These are phyloP conservation scores for Trinectes maculatus DNA, from an alignment of 2,113 vertebrate genomes.

Conservation along the genomic window DNA sequence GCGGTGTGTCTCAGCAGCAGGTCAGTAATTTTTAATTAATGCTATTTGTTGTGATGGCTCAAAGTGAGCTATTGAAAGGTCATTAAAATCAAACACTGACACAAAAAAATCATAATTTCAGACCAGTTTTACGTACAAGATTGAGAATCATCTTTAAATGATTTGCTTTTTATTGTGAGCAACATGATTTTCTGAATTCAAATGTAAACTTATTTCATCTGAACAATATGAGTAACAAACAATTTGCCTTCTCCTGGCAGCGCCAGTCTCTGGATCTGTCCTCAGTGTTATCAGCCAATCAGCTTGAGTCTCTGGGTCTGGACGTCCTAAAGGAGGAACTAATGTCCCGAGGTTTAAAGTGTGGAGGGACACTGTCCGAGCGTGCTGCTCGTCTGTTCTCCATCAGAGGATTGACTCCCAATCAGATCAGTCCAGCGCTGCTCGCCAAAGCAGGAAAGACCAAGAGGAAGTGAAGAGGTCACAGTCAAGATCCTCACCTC, in stretches of 20 bases:
- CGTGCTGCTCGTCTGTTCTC: slow-evolving; percentile 89
- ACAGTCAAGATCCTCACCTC: too few relatives aligned
- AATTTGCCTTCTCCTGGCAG: neutral
- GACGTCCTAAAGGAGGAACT: slow-evolving; percentile 88
- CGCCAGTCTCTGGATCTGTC: slow-evolving; percentile 17
- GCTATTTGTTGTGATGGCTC: too few relatives aligned
- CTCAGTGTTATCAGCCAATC: neutral
- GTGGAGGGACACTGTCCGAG: slow-evolving; percentile 91
- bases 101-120: too few relatives aligned
- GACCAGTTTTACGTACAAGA: too few relatives aligned
- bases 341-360: slow-evolving; percentile 87
- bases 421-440: slow-evolving; percentile 84
- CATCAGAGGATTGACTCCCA: slow-evolving; percentile 80
- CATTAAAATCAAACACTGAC: too few relatives aligned
- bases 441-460: slow-evolving; percentile 86
- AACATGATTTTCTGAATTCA: too few relatives aligned
- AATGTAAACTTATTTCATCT: too few relatives aligned
- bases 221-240: too few relatives aligned
- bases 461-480: slow-evolving; percentile 79
- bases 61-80: too few relatives aligned
- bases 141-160: too few relatives aligned
- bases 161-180: too few relatives aligned
- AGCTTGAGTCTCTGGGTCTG: slow-evolving; percentile 88
- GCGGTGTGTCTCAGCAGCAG: neutral
- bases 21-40: slow-evolving; percentile 14